Evolutionary conservation across 2,888 invertebrate genomes (phyloP), one percentile per base, ranked within the genome.

Genomic region (Tanytarsus gracilentus): DNA sequence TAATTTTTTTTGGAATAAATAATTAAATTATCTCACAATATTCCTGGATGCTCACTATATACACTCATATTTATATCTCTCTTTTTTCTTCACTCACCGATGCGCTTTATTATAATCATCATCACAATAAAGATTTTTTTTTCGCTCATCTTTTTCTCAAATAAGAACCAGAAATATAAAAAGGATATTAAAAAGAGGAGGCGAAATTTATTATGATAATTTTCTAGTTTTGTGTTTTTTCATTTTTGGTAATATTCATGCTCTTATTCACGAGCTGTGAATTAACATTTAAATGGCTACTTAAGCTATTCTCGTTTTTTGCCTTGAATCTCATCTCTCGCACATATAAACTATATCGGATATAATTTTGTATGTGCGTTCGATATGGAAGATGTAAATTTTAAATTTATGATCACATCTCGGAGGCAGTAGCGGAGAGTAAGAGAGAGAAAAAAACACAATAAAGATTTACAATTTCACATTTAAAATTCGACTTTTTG

Each of bases 391-490:
- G 30, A 30, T 30, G 49, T 49, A 18, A 9, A 25, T 40, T 40
- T 27, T 56, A 36, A 40, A 56, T 56, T 56, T 56, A 40, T 56
- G 53, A 53, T 53, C 53, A 23, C 36, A 18, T n/a, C n/a, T n/a
- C n/a, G n/a, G n/a, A n/a, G n/a, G n/a, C n/a, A n/a, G n/a, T n/a
- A 50, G 44, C 8, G 21, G 29, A 26, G 14, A 29, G 25, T 36
- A 36, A 33, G 16, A 29, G n/a, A 27, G 50, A 27, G 16, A 50
- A 25, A 18, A 53, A 53, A 50, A 53, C 36, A 53, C 53, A 53
- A 53, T 53, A 53, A 53, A 53, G n/a, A n/a, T n/a, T n/a, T n/a
- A 50, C 14, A 27, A 18, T 53, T 27, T 53, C 11, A 51, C 9
- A 30, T 53, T 27, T 53, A 25, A 36, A 18, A 53, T 39, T 33